Conservation (phyloP, 2,113 vertebrate species). For the Tricholaema leucomelas region DNA sequence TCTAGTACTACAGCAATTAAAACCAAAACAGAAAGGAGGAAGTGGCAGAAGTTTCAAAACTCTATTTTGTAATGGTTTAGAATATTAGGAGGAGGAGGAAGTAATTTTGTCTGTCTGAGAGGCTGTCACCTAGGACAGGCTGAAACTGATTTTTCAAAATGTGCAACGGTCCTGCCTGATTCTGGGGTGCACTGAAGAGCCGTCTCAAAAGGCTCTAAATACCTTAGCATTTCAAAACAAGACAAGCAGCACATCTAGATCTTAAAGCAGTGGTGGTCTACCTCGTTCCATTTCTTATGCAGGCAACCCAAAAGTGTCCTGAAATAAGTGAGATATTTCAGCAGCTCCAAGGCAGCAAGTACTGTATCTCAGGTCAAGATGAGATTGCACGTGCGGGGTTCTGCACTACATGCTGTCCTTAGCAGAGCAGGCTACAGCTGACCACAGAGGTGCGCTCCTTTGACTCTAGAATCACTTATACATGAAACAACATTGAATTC, state of each 20-base stretch:
- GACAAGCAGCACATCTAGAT: neutral
- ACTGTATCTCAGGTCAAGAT: neutral
- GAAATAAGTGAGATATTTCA: neutral
- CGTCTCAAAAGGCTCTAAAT: neutral
- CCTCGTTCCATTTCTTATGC: neutral
- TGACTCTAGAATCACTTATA: neutral
- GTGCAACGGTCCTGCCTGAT: neutral
- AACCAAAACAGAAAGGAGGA: neutral
- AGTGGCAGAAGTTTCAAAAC: neutral
- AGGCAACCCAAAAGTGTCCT: neutral
- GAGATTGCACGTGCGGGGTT: neutral
- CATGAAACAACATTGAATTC: neutral
- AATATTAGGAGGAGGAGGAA: neutral
- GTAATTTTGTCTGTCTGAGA: neutral
- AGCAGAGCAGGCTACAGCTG: neutral
- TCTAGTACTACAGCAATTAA: neutral
- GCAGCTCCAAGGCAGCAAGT: neutral
- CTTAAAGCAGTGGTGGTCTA: neutral
- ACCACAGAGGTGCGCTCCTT: neutral
- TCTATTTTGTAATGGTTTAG: neutral
- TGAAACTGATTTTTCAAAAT: neutral
- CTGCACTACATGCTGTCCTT: neutral
- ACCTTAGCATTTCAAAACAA: neutral
- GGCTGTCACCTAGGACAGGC: neutral
- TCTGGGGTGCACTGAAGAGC: neutral